Evolutionary conservation across 2,113 vertebrate species (phyloP).

Genomic region (Neolamprologus sp.): DNA sequence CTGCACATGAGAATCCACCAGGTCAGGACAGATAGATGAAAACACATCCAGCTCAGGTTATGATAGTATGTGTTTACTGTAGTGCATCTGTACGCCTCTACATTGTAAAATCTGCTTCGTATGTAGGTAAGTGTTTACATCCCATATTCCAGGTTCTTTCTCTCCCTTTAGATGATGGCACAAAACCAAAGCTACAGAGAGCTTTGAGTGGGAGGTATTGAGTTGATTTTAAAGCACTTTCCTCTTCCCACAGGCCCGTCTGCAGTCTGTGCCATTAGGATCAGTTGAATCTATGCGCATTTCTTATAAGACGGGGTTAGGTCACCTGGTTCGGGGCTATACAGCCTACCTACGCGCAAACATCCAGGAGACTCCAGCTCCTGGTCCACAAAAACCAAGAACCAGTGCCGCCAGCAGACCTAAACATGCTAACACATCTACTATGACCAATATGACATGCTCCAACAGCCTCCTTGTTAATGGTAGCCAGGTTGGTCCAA

Average conservation of each 20-base stretch:
- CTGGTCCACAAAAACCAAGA: neutral
- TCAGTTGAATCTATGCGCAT: slow-evolving; percentile 59
- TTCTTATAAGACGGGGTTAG: slow-evolving; percentile 49
- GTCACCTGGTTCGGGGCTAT: slow-evolving; percentile 50
- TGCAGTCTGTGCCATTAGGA: slow-evolving; percentile 55
- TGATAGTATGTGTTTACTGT: neutral
- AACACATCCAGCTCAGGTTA: neutral
- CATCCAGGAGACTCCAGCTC: slow-evolving; percentile 43
- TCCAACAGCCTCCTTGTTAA: neutral
- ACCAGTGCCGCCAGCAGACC: neutral
- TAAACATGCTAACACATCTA: neutral
- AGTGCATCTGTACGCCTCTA: neutral
- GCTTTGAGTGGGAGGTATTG: neutral
- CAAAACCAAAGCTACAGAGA: neutral
- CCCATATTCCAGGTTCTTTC: neutral
- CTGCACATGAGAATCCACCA: slow-evolving; percentile 71
- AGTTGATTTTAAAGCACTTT: neutral
- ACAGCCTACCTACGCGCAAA: slow-evolving; percentile 43
- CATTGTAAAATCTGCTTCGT: neutral
- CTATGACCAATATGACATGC: neutral
- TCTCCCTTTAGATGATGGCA: neutral
- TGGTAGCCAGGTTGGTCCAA: neutral
- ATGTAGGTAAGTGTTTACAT: neutral
- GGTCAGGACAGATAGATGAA: slow-evolving; percentile 6
- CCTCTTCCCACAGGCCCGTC: slow-evolving; percentile 46